Conservation (phyloP, 2,888 invertebrate genomes). For the Cremastinae sp. region DNA sequence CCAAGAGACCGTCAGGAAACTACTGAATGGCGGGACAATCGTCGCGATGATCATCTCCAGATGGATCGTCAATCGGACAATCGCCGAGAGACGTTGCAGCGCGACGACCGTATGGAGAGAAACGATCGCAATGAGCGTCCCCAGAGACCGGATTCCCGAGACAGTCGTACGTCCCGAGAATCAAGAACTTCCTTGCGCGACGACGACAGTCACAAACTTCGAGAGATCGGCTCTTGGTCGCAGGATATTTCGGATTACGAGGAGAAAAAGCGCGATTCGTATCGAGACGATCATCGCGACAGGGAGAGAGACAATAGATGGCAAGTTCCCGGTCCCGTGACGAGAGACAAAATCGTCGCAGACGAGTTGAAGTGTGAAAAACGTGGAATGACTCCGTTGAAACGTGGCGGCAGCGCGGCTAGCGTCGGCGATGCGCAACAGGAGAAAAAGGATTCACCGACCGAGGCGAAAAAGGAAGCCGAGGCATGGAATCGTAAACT, state of each 20-base stretch:
- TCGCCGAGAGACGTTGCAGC: conserved; percentile 65
- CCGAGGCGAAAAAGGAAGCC: conserved; percentile 82
- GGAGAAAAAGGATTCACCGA: conserved; percentile 79
- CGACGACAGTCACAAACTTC: conserved; percentile 72
- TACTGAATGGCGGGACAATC: conserved; percentile 74
- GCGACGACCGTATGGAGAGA: conserved; percentile 74
- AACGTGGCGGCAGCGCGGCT: conserved; percentile 73
- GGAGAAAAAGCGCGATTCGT: conserved; percentile 76
- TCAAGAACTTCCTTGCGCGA: conserved; percentile 79
- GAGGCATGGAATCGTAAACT: conserved; percentile 81
- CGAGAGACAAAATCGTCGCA: conserved; percentile 83
- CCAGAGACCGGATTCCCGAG: conserved; percentile 83
- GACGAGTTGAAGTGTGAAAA: conserved; percentile 82
- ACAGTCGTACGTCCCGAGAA: conserved; percentile 82
- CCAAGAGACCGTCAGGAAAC: conserved; percentile 70
- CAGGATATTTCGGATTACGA: conserved; percentile 77
- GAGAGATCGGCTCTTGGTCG: conserved; percentile 75
- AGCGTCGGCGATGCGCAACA: conserved; percentile 64
- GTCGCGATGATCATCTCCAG: conserved; percentile 71
- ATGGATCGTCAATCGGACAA: conserved; percentile 69
- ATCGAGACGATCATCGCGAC: conserved; percentile 74
- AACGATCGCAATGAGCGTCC: conserved; percentile 82
- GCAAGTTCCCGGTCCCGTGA: conserved; percentile 83
- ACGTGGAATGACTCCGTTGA: conserved; percentile 81
- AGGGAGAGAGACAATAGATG: conserved; percentile 73